Percentiles rank a stretch among this genome's conserved stretches.
Evolutionary conservation across 2,113 vertebrate species (phyloP).

Genomic region (Tenebrosternarchus preto): DNA sequence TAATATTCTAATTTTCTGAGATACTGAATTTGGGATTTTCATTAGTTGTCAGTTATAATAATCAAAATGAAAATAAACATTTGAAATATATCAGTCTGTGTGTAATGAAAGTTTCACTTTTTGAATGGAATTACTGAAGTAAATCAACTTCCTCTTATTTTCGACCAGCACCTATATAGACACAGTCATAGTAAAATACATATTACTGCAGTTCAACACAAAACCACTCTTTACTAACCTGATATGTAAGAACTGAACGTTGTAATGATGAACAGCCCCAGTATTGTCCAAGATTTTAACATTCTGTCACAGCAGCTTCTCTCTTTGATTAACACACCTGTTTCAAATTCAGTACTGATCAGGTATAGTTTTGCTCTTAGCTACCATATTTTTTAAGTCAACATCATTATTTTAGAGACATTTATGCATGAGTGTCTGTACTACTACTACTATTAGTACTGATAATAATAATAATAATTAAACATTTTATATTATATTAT

Average conservation of each 20-base stretch:
- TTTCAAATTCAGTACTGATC: background rate
- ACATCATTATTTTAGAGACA: background rate
- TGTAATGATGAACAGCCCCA: background rate
- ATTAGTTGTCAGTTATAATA: too few species aligned
- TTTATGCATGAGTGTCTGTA: background rate
- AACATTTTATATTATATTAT: background rate
- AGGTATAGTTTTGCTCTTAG: too few species aligned
- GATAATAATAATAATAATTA: background rate
- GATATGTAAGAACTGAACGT: background rate
- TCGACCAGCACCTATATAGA: too few species aligned
- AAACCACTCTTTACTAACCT: slow-evolving; percentile 19
- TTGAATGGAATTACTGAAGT: too few species aligned
- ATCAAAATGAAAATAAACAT: too few species aligned
- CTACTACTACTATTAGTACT: background rate
- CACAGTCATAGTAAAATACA: background rate
- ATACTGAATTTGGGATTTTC: too few species aligned
- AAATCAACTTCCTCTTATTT: too few species aligned
- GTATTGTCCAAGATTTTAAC: background rate
- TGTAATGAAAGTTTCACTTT: too few species aligned
- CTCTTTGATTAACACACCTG: background rate
- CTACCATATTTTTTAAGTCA: background rate
- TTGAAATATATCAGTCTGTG: too few species aligned
- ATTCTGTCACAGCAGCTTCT: background rate
- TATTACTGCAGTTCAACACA: too few species aligned
- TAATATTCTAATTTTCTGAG: too few species aligned